Evolutionary conservation across 2,113 vertebrate genomes (phyloP).

Genomic region (Taurulus bubalis): DNA sequence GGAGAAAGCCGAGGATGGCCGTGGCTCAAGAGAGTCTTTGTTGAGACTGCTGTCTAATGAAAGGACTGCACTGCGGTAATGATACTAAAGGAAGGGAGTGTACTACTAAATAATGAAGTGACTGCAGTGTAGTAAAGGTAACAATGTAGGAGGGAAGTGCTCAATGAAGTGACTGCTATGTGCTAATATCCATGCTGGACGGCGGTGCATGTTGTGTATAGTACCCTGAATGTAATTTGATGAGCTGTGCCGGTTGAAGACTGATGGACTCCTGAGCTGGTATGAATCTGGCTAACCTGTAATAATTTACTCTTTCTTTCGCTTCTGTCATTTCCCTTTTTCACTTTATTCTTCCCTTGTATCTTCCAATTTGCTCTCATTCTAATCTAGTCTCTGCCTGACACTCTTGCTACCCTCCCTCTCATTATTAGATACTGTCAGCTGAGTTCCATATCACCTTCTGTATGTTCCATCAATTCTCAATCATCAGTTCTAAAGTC

Average conservation of each 20-base stretch:
- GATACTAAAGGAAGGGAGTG: conserved; percentile 53
- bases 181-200: conserved; percentile 9
- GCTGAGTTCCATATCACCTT: conserved; percentile 39
- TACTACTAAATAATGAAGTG: conserved; percentile 68
- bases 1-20: conserved; percentile 17
- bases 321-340: not conserved
- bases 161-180: conserved; percentile 12
- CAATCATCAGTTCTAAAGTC: conserved; percentile 29
- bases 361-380: conserved; percentile 30
- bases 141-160: conserved; percentile 28
- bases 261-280: not conserved
- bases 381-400: conserved; percentile 2
- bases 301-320: conserved; percentile 20
- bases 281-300: conserved; percentile 3
- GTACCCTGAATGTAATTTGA: not conserved
- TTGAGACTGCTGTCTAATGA: conserved; percentile 57
- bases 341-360: not conserved
- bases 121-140: conserved; percentile 56
- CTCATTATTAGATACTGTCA: conserved; percentile 43
- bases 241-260: conserved; percentile 3
- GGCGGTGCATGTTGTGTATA: not conserved
- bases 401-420: conserved; percentile 15
- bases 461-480: conserved; percentile 51
- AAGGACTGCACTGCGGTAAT: conserved; percentile 66
- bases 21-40: conserved; percentile 60